Base-by-base conservation (phyloP, 2,888 invertebrate genomes). In the Lepidocyrtoides sp. region DNA sequence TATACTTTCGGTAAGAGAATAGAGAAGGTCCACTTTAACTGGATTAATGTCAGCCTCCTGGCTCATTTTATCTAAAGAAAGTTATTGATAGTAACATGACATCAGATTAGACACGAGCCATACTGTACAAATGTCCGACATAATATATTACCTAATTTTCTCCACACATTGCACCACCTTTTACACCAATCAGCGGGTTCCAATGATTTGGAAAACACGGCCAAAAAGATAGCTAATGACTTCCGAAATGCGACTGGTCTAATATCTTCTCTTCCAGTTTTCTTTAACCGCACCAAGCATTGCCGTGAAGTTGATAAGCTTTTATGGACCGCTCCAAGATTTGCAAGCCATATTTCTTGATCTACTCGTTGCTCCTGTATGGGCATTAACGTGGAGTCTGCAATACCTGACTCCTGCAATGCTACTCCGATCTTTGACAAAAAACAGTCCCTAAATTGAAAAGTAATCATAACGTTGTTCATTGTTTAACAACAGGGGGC, bases 291-390 rank as follows among this genome's bases (percentile, higher is more conserved):
- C n/a, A 8, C 8, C 12, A 90, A 36, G 7, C 48, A 29, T 17
- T 17, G 17, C 2, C 63, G 77, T 5, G 90, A 36, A 3, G 69
- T 17, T 0, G 51, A 12, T 32, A 23, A 79, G 12, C 77, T 90
- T 66, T 85, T 84, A 17, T 84, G 84, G 2, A 20, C 0, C 0
- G 77, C 60, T 23, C 90, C 90, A 0, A 90, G 48, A 41, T 85
- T 77, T 12, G 84, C 51, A 12, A 90, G 69, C 90, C 90, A 90
- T 17, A 90, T 20, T 10, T 90, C 85, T 48, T 90, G 77, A 8
- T 85, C 84, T 3, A 90, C 84, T n/a, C 90, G 41, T 10, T 77
- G 26, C 5, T 51, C 10, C 29, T 90, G 84, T 29, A 89, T 44
- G 5, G 32, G 8, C 26, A 57, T n/a, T 51, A 89, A 17, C 8